Base-by-base conservation (phyloP, 1,140 invertebrate species). In the Pantala flavescens region DNA sequence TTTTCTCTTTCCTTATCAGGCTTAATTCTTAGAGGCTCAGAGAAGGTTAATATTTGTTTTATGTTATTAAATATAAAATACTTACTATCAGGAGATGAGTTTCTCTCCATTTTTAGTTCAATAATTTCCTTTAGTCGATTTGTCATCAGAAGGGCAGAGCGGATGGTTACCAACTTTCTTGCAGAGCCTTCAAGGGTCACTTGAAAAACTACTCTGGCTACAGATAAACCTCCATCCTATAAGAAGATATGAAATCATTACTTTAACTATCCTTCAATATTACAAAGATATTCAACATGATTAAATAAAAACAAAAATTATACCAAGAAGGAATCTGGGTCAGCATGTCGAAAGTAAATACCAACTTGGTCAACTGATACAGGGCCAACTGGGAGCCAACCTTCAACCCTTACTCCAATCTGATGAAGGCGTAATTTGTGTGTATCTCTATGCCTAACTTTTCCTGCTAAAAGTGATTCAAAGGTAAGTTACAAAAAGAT, bases 361-460 rank as follows among this genome's bases (percentile, higher is more conserved):
- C 97, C 97, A 19, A 98, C 96, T 83, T 93, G 92, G 83, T 99
- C 97, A 0, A 99, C 91, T 2, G 94, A 94, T 0, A 99, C 91
- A 19, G 97, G 94, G 77, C 89, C 87, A 74, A 95, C 88, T 49
- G 92, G 85, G 73, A 89, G 88, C 95, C 96, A 98, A 12, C 95
- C 96, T 77, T 96, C 93, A 23, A 98, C 90, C 74, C 91, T 86
- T 14, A 98, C 90, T 19, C 89, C 85, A 63, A 99, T 87, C 81
- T 97, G 95, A 84, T 98, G 96, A 78, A 92, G 87, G 79, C 86
- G 85, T 63, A 91, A 83, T 75, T 90, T 90, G 82, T 95, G 93
- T 0, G 92, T 92, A 80, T 94, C 89, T 78, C 92, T 86, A 81
- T 93, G 91, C 28, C 92, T 82, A 43, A 89, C 80, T 82, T 93